Conservation (phyloP, 2,113 vertebrate species). For the Sinocyclocheilus rhinocerous region DNA sequence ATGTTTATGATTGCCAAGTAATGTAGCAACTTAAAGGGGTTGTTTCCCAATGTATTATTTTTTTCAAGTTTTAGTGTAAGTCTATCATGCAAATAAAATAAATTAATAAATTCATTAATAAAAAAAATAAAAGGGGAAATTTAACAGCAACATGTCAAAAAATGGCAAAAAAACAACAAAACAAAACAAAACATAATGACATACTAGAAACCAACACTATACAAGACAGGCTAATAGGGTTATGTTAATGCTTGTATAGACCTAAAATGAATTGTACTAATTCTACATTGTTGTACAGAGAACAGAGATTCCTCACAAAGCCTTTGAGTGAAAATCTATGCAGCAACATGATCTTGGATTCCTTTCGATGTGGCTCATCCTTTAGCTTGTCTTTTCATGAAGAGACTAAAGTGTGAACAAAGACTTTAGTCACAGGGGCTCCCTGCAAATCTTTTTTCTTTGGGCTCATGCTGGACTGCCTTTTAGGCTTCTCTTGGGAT, state of each 20-base stretch:
- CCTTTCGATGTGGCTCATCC: conserved; percentile 40
- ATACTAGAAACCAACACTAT: not conserved
- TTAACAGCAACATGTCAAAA: not conserved
- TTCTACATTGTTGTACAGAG: not conserved
- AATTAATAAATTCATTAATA: no score
- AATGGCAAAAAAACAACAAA: not conserved
- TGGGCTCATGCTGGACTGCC: not conserved
- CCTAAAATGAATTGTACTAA: not conserved
- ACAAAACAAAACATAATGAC: not conserved
- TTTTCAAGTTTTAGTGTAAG: no score
- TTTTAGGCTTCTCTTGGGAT: not conserved
- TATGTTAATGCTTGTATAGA: not conserved
- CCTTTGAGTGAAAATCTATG: not conserved
- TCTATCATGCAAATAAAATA: no score
- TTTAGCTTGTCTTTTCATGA: conserved; percentile 37
- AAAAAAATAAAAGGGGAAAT: not conserved
- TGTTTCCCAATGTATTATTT: no score
- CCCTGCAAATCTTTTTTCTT: conserved; percentile 2
- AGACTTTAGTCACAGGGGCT: conserved; percentile 29
- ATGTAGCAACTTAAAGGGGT: no score
- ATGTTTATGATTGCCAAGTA: not conserved
- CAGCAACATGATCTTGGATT: conserved; percentile 39
- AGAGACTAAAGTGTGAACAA: conserved; percentile 39
- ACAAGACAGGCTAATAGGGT: not conserved
- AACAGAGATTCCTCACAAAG: conserved; percentile 7